phyloP scores from a whole-genome alignment of 2,888 invertebrate species.

The Trypoxylon attenuatum region DNA sequence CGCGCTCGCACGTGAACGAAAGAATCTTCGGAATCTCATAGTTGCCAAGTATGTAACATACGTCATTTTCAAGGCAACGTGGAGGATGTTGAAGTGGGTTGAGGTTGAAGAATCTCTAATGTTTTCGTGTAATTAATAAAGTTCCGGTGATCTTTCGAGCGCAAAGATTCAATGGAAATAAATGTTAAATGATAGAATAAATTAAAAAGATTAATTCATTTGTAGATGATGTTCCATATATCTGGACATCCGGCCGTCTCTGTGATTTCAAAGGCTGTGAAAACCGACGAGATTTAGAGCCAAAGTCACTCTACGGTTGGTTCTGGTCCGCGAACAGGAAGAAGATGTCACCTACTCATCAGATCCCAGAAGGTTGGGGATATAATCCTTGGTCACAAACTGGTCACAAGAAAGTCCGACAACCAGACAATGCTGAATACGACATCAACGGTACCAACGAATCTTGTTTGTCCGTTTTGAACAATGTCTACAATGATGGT shows the following conservation, averaged over 20 bases:
- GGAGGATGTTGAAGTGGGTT: conserved; percentile 64
- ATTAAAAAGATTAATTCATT: conserved; percentile 16
- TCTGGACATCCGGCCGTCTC: conserved; percentile 94
- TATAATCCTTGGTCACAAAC: conserved; percentile 95
- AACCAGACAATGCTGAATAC: conserved; percentile 94
- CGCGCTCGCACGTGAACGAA: conserved; percentile 8
- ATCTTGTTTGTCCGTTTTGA: conserved; percentile 90
- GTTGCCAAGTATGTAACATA: conserved; percentile 32
- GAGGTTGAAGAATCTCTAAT: conserved; percentile 58
- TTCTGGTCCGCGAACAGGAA: conserved; percentile 95
- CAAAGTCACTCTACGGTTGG: conserved; percentile 91
- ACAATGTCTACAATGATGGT: conserved; percentile 95
- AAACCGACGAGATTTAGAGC: conserved; percentile 88
- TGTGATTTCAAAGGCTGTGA: conserved; percentile 96
- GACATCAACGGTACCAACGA: conserved; percentile 92
- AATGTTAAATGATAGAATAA: no score
- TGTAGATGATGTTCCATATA: conserved; percentile 90
- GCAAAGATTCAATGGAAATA: conserved; percentile 8
- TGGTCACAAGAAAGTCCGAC: conserved; percentile 90
- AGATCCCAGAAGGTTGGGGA: conserved; percentile 82
- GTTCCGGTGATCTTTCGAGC: background rate
- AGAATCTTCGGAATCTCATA: conserved; percentile 14
- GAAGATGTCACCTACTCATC: conserved; percentile 89
- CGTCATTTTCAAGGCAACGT: conserved; percentile 55
- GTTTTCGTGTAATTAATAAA: conserved; percentile 24